phyloP scores from a whole-genome alignment of 2,797 vertebrate genomes.

The Anolis apletophallus region DNA sequence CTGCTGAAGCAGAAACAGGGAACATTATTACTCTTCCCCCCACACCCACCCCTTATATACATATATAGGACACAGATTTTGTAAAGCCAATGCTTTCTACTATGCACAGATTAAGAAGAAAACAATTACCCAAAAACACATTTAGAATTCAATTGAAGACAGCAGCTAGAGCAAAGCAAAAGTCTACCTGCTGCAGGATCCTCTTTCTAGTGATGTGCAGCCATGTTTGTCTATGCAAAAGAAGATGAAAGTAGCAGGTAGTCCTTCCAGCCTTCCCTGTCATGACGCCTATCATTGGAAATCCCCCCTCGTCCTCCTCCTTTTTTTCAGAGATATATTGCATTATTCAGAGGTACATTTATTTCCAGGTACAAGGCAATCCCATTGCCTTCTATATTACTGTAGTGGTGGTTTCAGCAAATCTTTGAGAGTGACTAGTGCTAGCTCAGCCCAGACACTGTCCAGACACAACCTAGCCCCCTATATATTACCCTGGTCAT shows the following conservation, averaged over 20 bases:
- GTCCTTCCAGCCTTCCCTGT: background rate
- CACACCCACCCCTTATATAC: background rate
- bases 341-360: too few relatives aligned
- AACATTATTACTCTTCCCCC: slow-evolving; percentile 5
- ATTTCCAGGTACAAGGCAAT: background rate
- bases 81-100: background rate
- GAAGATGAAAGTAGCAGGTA: background rate
- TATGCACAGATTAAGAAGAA: background rate
- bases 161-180: background rate
- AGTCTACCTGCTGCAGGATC: background rate
- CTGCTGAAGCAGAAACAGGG: slow-evolving; percentile 37
- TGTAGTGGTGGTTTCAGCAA: too few relatives aligned
- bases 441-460: too few relatives aligned
- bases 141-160: background rate
- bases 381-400: background rate
- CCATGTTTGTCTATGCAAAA: background rate
- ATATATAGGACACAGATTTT: slow-evolving; percentile 13
- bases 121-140: background rate
- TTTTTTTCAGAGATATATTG: background rate
- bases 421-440: too few relatives aligned
- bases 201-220: background rate
- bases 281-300: background rate
- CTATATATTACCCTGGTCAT: too few relatives aligned
- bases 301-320: background rate
- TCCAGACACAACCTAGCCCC: too few relatives aligned